Base-by-base conservation (phyloP, 2,888 invertebrate genomes). In the Cybosia mesomella region DNA sequence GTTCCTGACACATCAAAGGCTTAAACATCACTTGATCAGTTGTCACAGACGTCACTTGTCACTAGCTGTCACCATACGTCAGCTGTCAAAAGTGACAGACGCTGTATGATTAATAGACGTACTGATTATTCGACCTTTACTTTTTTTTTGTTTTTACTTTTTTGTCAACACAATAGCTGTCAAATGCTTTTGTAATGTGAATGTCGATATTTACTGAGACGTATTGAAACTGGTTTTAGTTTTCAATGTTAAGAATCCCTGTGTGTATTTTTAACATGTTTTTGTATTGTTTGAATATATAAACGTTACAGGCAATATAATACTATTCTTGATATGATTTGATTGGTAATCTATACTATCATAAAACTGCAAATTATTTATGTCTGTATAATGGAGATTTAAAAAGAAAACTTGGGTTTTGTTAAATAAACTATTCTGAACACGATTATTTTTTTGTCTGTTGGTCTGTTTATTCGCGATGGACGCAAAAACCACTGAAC, bases 1-100 rank as follows among this genome's bases (percentile, higher is more conserved):
- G 77, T 73, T 77, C 77, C 79, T 88, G 91, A 89, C 91, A 91
- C 91, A 88, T 92, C 92, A 92, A 91, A 91, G 91, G 81, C 77
- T 79, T 79, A 75, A 79, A 86, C 88, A 83, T 89, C 87, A 85
- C 82, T 77, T 82, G 81, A 83, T 89, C 87, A 85, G 82, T 77
- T 82, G 81, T 81, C 82, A 77, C 81, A 84, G 78, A 80, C 83
- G 80, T 80, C 87, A 87, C 85, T 89, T 90, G 89, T 88, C 80
- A 84, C 79, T 74, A 77, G 77, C 87, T 87, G 88, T 89, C 88
- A 87, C 81, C 83, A 80, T 84, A 81, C 82, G 85, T 87, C 88
- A 89, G 80, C 83, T 87, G 89, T 88, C 89, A 85, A 54, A 65
- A 53, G 61, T 82, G 83, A 82, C 81, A 78, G 73, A 64, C 67